Conservation (phyloP, 2,113 vertebrate genomes). For the Ursus arctos region DNA sequence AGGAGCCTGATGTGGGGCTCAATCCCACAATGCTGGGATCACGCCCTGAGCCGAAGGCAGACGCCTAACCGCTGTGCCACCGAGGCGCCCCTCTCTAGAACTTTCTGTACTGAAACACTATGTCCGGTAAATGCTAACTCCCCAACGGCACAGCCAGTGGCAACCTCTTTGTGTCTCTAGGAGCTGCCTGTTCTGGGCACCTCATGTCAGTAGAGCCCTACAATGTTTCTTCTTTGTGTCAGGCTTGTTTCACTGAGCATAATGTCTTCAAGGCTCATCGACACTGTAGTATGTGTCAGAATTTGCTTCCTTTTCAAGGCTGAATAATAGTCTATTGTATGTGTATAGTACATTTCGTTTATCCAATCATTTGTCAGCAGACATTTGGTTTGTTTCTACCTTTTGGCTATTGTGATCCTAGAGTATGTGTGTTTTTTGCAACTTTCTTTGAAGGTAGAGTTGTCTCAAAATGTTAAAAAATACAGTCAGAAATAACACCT, state of each 20-base stretch:
- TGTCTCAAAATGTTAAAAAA: neutral
- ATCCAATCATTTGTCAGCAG: too few relatives aligned
- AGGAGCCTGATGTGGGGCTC: too few relatives aligned
- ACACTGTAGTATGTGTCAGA: neutral
- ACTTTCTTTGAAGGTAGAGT: neutral
- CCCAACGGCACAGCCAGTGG: rapidly evolving
- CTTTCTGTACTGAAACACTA: neutral
- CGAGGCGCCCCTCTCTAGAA: neutral
- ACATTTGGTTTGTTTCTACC: neutral
- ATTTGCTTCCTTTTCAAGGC: neutral
- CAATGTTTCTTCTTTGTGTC: neutral
- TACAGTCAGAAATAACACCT: neutral
- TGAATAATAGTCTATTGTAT: rapidly evolving
- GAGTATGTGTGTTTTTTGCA: neutral
- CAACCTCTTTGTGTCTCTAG: neutral
- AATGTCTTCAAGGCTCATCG: neutral
- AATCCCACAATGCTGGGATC: too few relatives aligned
- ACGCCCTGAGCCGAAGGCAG: too few relatives aligned
- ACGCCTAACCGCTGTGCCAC: too few relatives aligned
- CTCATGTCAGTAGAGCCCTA: rapidly evolving
- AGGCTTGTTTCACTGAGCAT: neutral
- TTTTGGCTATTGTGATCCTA: neutral
- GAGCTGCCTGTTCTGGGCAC: neutral
- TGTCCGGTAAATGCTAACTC: neutral
- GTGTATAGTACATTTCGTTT: neutral